Conservation (phyloP, 2,888 invertebrate species). For the Athripsodes cinereus region DNA sequence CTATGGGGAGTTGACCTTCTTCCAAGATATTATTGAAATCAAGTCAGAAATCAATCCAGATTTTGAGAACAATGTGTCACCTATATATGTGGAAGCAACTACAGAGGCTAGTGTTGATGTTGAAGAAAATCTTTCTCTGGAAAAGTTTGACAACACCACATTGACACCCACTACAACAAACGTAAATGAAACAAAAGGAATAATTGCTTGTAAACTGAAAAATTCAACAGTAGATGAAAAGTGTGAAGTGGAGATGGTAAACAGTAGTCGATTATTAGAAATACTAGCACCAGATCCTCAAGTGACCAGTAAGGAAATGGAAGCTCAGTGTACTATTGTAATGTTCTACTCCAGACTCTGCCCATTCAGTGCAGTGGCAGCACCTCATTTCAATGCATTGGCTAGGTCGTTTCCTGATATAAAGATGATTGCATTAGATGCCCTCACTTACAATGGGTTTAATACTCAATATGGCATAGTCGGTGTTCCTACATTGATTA, state of each 20-base stretch:
- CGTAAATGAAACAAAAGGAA: slow-evolving; percentile 42
- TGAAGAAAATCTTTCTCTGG: no score
- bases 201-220: slow-evolving; percentile 40
- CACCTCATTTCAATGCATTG: slow-evolving; percentile 85
- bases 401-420: slow-evolving; percentile 82
- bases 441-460: slow-evolving; percentile 72
- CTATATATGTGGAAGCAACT: neutral
- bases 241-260: slow-evolving; percentile 58
- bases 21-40: neutral
- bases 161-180: neutral
- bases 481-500: slow-evolving; percentile 80
- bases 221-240: slow-evolving; percentile 36
- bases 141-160: neutral
- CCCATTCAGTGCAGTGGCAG: slow-evolving; percentile 83
- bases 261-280: slow-evolving; percentile 63
- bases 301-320: slow-evolving; percentile 57
- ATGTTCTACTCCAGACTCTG: slow-evolving; percentile 89
- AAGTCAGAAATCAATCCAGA: neutral
- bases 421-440: slow-evolving; percentile 85
- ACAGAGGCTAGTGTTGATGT: no score
- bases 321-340: slow-evolving; percentile 67
- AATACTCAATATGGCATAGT: slow-evolving; percentile 90
- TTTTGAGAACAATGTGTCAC: neutral
- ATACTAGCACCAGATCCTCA: slow-evolving; percentile 58
- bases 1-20: neutral